Evolutionary conservation across 2,888 invertebrate genomes (phyloP).

Genomic region (Drosophila gaucha): DNA sequence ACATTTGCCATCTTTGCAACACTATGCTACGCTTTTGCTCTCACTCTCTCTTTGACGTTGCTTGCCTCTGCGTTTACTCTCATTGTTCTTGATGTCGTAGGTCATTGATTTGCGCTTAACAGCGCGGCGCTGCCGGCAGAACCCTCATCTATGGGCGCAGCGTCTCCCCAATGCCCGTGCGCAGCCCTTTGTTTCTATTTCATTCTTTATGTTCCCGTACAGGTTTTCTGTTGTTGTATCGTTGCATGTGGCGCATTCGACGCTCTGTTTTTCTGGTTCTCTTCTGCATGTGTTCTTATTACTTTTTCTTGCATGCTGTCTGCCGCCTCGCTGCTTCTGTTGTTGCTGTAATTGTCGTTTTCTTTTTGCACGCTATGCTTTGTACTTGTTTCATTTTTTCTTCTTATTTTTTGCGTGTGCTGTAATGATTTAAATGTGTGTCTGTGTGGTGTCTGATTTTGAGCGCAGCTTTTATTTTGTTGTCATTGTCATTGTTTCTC

Average conservation of each 20-base stretch:
- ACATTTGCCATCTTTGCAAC: slow-evolving; percentile 55
- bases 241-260: slow-evolving; percentile 72
- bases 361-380: slow-evolving; percentile 42
- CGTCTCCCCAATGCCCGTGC: slow-evolving; percentile 22
- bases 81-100: slow-evolving; percentile 74
- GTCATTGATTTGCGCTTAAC: slow-evolving; percentile 80
- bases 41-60: slow-evolving; percentile 14
- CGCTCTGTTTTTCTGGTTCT: slow-evolving; percentile 50
- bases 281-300: slow-evolving; percentile 60
- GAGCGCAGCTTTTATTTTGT: slow-evolving; percentile 65
- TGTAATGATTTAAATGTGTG: slow-evolving; percentile 63
- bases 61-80: slow-evolving; percentile 31
- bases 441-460: slow-evolving; percentile 63
- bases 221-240: slow-evolving; percentile 54
- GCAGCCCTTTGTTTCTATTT: slow-evolving; percentile 53
- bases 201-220: slow-evolving; percentile 42
- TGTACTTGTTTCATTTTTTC: slow-evolving; percentile 18
- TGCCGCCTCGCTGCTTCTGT: slow-evolving; percentile 29
- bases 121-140: slow-evolving; percentile 45
- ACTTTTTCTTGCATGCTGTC: slow-evolving; percentile 50
- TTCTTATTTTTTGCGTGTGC: slow-evolving; percentile 34
- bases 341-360: slow-evolving; percentile 43
- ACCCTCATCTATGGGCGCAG: slow-evolving; percentile 30
- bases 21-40: slow-evolving; percentile 33
- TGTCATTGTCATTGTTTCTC: slow-evolving; percentile 36